phyloP scores from a whole-genome alignment of 2,888 invertebrate species.

The Hydroisotoma schaefferi region DNA sequence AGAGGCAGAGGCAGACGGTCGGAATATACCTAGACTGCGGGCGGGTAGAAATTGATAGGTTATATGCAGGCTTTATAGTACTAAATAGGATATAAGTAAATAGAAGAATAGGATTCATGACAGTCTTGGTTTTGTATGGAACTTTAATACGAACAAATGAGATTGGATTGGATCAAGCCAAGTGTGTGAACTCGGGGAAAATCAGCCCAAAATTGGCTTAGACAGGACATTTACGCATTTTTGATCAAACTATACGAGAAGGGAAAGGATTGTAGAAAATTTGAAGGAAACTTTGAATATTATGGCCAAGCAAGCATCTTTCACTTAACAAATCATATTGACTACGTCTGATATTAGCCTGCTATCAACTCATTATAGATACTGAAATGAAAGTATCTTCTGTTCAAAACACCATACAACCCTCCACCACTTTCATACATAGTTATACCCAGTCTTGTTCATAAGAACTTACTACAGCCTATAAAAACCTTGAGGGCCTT shows the following conservation, averaged over 20 bases:
- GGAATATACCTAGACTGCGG: too few species aligned
- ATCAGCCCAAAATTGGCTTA: slow-evolving; percentile 3
- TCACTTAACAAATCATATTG: background rate
- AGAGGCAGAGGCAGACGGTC: too few species aligned
- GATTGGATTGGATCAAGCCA: slow-evolving; percentile 14
- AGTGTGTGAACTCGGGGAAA: slow-evolving; percentile 15
- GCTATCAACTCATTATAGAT: too few species aligned
- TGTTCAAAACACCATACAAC: too few species aligned
- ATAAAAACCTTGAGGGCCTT: too few species aligned
- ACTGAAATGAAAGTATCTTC: too few species aligned
- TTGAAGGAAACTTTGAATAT: background rate
- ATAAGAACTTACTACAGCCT: too few species aligned
- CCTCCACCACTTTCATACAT: too few species aligned
- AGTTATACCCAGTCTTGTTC: too few species aligned
- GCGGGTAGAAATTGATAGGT: background rate
- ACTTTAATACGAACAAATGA: slow-evolving; percentile 14
- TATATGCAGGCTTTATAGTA: background rate
- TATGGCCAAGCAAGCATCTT: background rate
- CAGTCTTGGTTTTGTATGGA: background rate
- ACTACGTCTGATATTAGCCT: too few species aligned
- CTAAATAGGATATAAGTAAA: too few species aligned
- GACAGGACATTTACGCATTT: slow-evolving; percentile 12
- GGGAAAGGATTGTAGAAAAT: background rate
- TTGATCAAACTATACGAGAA: slow-evolving; percentile 14
- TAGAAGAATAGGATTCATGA: too few species aligned